Percentiles rank a stretch among this genome's conserved stretches.
Conservation (phyloP, 2,888 invertebrate genomes). For the Proisotoma minuta region DNA sequence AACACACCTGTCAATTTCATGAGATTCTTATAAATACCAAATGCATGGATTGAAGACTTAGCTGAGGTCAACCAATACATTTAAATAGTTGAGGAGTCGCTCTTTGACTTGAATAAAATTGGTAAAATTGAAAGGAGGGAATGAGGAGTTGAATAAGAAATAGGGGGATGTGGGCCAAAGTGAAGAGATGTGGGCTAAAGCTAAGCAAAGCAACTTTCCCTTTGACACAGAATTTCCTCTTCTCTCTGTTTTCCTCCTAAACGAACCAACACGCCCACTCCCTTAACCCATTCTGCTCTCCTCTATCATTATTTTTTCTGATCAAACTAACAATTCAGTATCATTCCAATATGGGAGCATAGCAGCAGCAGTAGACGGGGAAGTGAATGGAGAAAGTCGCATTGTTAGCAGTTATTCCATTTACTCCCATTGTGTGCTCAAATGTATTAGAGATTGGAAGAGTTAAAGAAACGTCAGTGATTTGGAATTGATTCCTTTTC, state of each 20-base stretch:
- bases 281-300: neutral
- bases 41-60: too few species aligned
- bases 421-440: neutral
- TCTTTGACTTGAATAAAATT: neutral
- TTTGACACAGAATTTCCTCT: too few species aligned
- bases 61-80: too few species aligned
- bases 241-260: too few species aligned
- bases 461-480: neutral
- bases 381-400: neutral
- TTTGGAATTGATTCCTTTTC: neutral
- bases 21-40: too few species aligned
- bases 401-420: conserved; percentile 2
- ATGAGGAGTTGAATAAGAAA: neutral
- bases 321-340: conserved; percentile 9
- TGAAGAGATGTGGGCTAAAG: neutral
- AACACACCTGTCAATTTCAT: too few species aligned
- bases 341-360: neutral
- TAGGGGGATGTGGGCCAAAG: neutral
- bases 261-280: too few species aligned
- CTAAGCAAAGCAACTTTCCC: neutral
- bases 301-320: conserved; percentile 11
- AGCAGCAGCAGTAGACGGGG: neutral
- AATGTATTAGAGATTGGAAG: neutral
- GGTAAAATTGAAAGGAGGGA: neutral
- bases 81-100: too few species aligned